A percentile compares a stretch with the other conserved stretches of the same genome.
Conservation (phyloP, 1,140 invertebrate species). For the Zaprionus taronus region DNA sequence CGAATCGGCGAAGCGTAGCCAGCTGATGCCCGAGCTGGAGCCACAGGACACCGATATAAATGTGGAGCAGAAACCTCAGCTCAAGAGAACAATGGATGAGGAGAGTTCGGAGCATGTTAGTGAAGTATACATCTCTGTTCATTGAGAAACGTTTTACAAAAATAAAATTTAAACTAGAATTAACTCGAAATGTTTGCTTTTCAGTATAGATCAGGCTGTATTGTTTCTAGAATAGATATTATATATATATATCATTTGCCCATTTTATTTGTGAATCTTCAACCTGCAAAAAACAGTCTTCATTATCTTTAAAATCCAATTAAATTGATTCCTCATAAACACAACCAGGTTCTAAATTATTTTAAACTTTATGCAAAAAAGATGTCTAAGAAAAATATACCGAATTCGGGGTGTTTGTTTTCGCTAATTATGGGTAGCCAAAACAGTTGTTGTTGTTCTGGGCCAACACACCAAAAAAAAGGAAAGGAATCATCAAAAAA, state of each 20-base stretch:
- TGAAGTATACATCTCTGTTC: slow-evolving; percentile 33
- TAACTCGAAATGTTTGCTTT: too few relatives aligned
- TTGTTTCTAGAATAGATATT: too few relatives aligned
- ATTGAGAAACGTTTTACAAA: slow-evolving; percentile 11
- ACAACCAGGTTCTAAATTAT: slow-evolving; percentile 13
- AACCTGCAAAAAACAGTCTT: slow-evolving; percentile 11
- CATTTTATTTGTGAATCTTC: background rate
- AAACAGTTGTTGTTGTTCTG: slow-evolving; percentile 15
- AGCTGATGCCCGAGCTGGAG: slow-evolving; percentile 48
- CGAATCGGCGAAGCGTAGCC: slow-evolving; percentile 52
- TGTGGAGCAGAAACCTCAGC: slow-evolving; percentile 23
- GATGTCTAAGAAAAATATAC: slow-evolving; percentile 33
- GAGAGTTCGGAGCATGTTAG: slow-evolving; percentile 48
- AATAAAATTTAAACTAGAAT: background rate
- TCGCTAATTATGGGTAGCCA: slow-evolving; percentile 50
- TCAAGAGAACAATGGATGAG: background rate
- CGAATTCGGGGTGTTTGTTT: slow-evolving; percentile 50
- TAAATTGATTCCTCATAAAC: slow-evolving; percentile 19
- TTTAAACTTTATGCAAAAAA: slow-evolving; percentile 7
- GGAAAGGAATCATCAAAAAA: slow-evolving; percentile 63
- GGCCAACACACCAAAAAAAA: slow-evolving; percentile 12
- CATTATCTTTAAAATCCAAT: slow-evolving; percentile 48
- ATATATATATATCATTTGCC: background rate
- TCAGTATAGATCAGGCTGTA: too few relatives aligned
- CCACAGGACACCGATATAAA: slow-evolving; percentile 30